A percentile compares a stretch with the other conserved stretches of the same genome.
phyloP scores from a whole-genome alignment of 2,888 invertebrate genomes.

The Sesia bembeciformis region DNA sequence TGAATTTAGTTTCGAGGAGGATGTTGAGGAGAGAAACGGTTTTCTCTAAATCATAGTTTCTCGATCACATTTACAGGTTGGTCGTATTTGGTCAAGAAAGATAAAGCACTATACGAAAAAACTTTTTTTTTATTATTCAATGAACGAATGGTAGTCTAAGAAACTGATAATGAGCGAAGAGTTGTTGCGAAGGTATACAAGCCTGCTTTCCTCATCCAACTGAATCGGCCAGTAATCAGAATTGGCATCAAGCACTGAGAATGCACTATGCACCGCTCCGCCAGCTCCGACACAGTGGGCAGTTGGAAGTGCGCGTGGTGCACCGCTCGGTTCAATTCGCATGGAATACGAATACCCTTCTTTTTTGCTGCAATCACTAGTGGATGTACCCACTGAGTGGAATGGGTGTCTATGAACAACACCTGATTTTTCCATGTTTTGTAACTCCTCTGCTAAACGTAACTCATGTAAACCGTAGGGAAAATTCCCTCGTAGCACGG shows the following conservation, averaged over 20 bases:
- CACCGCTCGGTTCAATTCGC: constrained; percentile 9
- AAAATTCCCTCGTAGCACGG: too few relatives aligned
- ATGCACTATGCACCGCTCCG: constrained; percentile 7
- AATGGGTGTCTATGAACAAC: constrained; percentile 1
- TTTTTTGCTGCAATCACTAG: constrained; percentile 7
- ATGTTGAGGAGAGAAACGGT: too few relatives aligned
- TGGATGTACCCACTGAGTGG: constrained; percentile 9
- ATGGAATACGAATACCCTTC: constrained; percentile 4
- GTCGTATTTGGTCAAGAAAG: too few relatives aligned
- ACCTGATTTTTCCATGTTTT: too few relatives aligned
- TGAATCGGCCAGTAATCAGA: constrained; percentile 14
- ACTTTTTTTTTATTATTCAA: too few relatives aligned
- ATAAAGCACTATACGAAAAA: too few relatives aligned
- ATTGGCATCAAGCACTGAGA: constrained; percentile 11
- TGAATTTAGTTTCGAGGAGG: too few relatives aligned
- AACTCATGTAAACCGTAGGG: too few relatives aligned
- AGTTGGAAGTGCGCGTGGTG: constrained; percentile 8
- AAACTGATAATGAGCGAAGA: constrained; percentile 11
- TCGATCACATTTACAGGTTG: too few relatives aligned
- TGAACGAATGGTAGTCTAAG: constrained; percentile 13
- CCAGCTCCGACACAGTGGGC: constrained; percentile 7
- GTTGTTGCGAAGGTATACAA: constrained; percentile 15
- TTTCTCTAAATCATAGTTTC: too few relatives aligned
- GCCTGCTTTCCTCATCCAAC: constrained; percentile 11
- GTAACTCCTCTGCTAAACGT: too few relatives aligned